Evolutionary conservation across 2,888 invertebrate genomes (phyloP).

Genomic region (Apeira syringaria): DNA sequence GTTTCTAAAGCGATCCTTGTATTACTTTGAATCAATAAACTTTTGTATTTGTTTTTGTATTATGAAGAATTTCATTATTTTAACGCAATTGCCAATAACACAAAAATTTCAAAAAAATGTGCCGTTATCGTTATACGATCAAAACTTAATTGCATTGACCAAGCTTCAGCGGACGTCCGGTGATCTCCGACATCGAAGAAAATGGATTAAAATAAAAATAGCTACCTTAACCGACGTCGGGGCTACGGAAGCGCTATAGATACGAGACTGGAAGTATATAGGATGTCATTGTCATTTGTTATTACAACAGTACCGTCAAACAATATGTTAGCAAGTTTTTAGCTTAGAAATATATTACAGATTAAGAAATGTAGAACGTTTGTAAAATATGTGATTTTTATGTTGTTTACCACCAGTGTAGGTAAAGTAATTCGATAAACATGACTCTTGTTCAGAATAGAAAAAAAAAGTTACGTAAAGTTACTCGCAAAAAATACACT

Average conservation of each 20-base stretch:
- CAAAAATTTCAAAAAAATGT: conserved; percentile 63
- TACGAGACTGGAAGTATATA: conserved; percentile 6
- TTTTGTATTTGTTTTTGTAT: too few relatives aligned
- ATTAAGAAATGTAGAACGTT: too few relatives aligned
- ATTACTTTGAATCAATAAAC: too few relatives aligned
- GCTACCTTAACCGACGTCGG: conserved; percentile 39
- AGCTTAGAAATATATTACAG: too few relatives aligned
- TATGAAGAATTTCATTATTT: conserved; percentile 15
- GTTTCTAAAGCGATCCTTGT: too few relatives aligned
- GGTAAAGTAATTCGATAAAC: too few relatives aligned
- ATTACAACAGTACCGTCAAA: conserved; percentile 17
- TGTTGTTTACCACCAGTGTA: too few relatives aligned
- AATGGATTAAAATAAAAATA: conserved; percentile 76
- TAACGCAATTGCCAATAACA: conserved; percentile 26
- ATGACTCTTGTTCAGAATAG: too few relatives aligned
- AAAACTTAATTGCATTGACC: conserved; percentile 79
- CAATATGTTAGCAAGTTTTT: background rate
- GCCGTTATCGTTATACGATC: conserved; percentile 74
- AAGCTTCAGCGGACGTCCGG: conserved; percentile 69
- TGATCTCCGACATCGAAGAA: conserved; percentile 65
- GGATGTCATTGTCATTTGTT: conserved; percentile 21
- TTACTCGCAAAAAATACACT: too few relatives aligned
- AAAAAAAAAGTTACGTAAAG: too few relatives aligned
- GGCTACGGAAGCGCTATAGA: conserved; percentile 28
- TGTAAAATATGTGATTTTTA: too few relatives aligned